Evolutionary conservation across 1,140 invertebrate genomes (phyloP), one percentile per base, ranked within the genome.

Genomic region (Drosophila sp.): DNA sequence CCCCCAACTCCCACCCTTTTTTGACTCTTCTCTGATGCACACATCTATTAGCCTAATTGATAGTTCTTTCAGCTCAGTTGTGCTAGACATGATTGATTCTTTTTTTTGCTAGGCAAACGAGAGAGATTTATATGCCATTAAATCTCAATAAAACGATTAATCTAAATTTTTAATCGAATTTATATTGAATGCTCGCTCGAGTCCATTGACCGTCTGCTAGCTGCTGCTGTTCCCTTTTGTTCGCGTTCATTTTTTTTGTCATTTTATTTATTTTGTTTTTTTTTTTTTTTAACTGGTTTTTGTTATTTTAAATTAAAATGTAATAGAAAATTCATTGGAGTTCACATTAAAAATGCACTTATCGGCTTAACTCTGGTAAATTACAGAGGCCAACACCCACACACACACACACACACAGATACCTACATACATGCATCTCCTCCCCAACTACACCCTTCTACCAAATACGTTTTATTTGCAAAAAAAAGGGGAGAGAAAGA

Each of bases 281-380:
- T 54, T 35, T 63, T 61, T 11, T 61, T 76, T 50, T 23, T 7
- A n/a, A 27, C 44, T 25, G 44, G 67, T 71, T 73, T 87, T 79
- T 87, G 76, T 87, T 83, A 83, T 89, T 87, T 87, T 89, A 87
- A 87, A 87, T 87, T 87, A 89, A 87, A 84, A 84, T 80, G 84
- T 87, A 87, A 87, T 89, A 87, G 84, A 87, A 86, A 87, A 89
- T 87, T 87, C 76, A 89, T 89, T 84, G 84, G 84, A 58, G 76
- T 78, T 75, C 72, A 78, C 80, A 87, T 89, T 89, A 87, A 87
- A 87, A 87, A 83, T 89, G 84, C 84, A 87, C 84, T 89, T 87
- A 87, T 84, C 84, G 84, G 84, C 84, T 87, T 87, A 89, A 83
- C 83, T 69, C 72, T 64, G 63, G 80, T 77, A 78, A 87, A 89